Evolutionary conservation across 2,888 invertebrate species (phyloP), one percentile per base, ranked within the genome.

Genomic region (Tetragnatha montana): DNA sequence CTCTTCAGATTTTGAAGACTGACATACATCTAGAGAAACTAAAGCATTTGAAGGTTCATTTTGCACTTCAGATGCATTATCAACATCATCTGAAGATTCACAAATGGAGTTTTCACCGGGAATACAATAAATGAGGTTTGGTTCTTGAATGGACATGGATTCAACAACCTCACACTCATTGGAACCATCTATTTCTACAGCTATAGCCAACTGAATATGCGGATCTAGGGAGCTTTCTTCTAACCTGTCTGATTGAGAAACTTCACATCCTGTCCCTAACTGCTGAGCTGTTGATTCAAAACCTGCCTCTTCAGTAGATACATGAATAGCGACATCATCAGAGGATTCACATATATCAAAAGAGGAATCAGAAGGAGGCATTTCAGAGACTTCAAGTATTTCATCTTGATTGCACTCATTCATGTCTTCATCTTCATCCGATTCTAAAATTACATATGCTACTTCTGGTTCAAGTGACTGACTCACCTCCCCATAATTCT

Each of bases 51-150:
- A 68, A 21, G 68, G 47, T 10, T 19, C 60, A 73, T 6, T 17
- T 79, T 50, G 22, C n/a, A 22, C 21, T n/a, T 68, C 47, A 10
- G 74, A 74, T 21, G 19, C 60, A 22, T 35, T 70, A 49, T 82
- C 76, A 51, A 88, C 35, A 51, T 88, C 87, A 78, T 88, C 87
- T 22, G 87, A 88, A 17, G 87, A 88, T 78, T 82, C 87, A 82
- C 87, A 88, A 71, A 88, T 35, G 19, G 76, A 49, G 49, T 74
- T 87, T 10, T 74, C 87, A n/a, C 12, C 68, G 60, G 22, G 22
- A 73, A 19, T 12, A 1, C 19, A 12, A 6, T 73, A 35, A n/a
- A 47, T 51, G 22, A 70, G 8, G 51, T 70, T 17, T 17, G 22
- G 19, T 21, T 76, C 71, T 49, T 10, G 17, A 47, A 60, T 21